Evolutionary conservation across 2,113 vertebrate species (phyloP).

Genomic region (Nicator chloris): DNA sequence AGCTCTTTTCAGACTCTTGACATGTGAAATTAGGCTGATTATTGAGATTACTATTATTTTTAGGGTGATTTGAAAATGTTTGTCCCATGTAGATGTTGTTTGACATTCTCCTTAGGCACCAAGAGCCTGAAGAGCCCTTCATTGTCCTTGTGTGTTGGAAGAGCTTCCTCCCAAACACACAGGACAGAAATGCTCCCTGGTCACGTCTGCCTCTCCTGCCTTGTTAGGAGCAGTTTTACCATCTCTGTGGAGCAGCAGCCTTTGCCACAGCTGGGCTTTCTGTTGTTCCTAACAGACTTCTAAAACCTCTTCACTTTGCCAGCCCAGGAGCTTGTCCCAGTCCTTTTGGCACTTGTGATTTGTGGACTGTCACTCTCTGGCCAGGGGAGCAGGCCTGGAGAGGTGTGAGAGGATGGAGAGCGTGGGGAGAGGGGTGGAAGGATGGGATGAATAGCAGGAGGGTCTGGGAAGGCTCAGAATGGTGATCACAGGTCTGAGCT

Average conservation of each 20-base stretch:
- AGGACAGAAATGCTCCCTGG: not conserved
- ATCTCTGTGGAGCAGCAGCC: not conserved
- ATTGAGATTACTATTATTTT: slow-evolving; percentile 5
- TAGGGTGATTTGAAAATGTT: slow-evolving; percentile 28
- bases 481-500: not conserved
- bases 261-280: not conserved
- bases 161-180: not conserved
- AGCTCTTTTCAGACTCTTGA: not conserved
- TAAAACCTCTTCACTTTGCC: not conserved
- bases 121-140: slow-evolving; percentile 29
- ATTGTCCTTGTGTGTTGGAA: not conserved
- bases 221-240: not conserved
- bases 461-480: not conserved
- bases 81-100: not conserved
- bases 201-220: not conserved
- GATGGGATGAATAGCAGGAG: not conserved
- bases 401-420: not conserved
- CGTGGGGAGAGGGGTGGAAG: not conserved
- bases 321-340: not conserved
- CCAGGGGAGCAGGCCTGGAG: not conserved
- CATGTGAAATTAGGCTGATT: not conserved
- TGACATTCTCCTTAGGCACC: not conserved
- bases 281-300: not conserved
- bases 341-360: not conserved
- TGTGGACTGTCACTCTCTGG: not conserved